Evolutionary conservation across 2,797 vertebrate genomes (phyloP), one percentile per base, ranked within the genome.

Genomic region (Hafferia zeledoni): DNA sequence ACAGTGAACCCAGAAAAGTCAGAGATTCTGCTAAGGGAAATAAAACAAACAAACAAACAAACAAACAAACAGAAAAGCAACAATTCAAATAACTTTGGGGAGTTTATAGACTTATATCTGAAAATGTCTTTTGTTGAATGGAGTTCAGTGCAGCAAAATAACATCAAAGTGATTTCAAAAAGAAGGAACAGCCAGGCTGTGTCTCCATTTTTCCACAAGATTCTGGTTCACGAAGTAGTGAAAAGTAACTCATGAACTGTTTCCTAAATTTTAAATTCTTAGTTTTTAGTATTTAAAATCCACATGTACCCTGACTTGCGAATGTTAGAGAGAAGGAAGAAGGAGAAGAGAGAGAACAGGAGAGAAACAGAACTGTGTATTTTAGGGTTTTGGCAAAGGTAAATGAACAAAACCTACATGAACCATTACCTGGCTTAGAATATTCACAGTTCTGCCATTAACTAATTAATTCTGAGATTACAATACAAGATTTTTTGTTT

Each of bases 161-260:
- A 25, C 37, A 37, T 12, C 23, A 74, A 61, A 67, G 5, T n/a
- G 27, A 70, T 63, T 39, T 74, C 6, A 39, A 76, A 80, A 49
- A 65, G 31, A 46, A 3, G 1, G 2, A 44, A 39, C 11, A 78
- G 2, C 4, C 24, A 27, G 5, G 18, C 25, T 49, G 3, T 46
- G 12, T 30, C 30, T 68, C 13, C 68, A 6, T 43, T 89, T 87
- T 79, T 68, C 4, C 15, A 46, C 17, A 61, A 43, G 16, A 57
- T 23, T 2, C 23, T 35, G 3, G 25, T 70, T 69, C 20, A 41
- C 16, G 11, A 83, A 63, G 5, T 11, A 39, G 13, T 31, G 18
- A 64, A 59, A 10, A 47, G 1, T 33, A 75, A 70, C 7, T 55
- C 11, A 13, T 35, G 31, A 89, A 33, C 9, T 39, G 15, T 35